Evolutionary conservation across 2,113 vertebrate species (phyloP).

Genomic region (Hypanus sabinus): DNA sequence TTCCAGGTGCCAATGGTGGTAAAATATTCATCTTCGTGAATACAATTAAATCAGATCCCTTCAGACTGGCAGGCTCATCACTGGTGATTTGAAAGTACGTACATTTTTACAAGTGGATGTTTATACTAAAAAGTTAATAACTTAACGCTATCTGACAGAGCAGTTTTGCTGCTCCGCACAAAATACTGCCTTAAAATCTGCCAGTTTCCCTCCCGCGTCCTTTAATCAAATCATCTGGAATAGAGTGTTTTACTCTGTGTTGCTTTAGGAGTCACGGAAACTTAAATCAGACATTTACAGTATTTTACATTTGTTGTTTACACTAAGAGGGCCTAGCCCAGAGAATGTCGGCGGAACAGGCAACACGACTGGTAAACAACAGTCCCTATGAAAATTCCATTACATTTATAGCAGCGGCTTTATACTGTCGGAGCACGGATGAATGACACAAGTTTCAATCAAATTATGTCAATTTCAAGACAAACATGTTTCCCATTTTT

Average conservation of each 20-base stretch:
- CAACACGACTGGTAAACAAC: neutral
- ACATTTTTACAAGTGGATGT: neutral
- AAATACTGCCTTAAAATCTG: neutral
- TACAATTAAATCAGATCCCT: neutral
- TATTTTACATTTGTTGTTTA: neutral
- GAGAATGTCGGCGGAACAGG: neutral
- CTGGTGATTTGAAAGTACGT: neutral
- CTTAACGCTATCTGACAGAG: neutral
- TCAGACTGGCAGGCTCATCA: neutral
- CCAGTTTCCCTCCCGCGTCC: neutral
- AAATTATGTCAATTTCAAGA: neutral
- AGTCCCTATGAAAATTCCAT: neutral
- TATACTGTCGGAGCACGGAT: neutral
- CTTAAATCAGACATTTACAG: neutral
- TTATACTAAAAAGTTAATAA: neutral
- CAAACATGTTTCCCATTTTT: conserved; percentile 55
- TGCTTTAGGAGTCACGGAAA: neutral
- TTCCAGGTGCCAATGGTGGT: neutral
- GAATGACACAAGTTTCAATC: neutral
- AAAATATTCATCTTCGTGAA: neutral
- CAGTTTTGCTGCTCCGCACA: neutral
- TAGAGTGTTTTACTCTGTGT: neutral
- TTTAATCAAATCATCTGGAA: neutral
- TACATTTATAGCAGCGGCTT: neutral
- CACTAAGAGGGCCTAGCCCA: too few relatives aligned